Evolutionary conservation across 2,888 invertebrate genomes (phyloP).

Genomic region (Ryuthela nishihirai): DNA sequence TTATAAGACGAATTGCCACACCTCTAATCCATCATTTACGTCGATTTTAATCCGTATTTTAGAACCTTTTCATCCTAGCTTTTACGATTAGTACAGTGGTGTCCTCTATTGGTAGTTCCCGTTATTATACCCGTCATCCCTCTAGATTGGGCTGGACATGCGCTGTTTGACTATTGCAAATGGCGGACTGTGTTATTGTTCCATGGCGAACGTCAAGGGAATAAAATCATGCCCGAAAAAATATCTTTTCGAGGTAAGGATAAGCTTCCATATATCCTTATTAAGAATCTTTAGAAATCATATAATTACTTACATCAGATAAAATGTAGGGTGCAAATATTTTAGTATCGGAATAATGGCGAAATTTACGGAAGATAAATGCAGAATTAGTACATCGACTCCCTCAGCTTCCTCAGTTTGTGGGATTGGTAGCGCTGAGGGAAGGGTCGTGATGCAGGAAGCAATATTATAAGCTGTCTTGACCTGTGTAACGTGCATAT

Average conservation of each 20-base stretch:
- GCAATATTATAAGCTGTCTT: conserved; percentile 22
- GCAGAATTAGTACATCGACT: conserved; percentile 37
- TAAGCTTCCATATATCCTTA: not conserved
- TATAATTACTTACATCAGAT: no score
- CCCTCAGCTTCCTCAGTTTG: conserved; percentile 35
- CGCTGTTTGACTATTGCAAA: conserved; percentile 71
- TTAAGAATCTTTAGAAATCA: not conserved
- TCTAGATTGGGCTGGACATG: conserved; percentile 47
- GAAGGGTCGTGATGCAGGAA: conserved; percentile 29
- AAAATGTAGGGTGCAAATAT: no score
- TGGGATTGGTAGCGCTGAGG: conserved; percentile 34
- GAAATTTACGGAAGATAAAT: conserved; percentile 22
- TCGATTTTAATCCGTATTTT: no score
- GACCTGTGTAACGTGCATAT: conserved; percentile 5
- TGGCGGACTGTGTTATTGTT: conserved; percentile 99
- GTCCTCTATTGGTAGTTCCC: conserved; percentile 27
- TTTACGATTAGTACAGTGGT: no score
- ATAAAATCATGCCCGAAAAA: conserved; percentile 55
- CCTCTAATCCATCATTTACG: not conserved
- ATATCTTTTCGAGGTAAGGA: conserved; percentile 54
- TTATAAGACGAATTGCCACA: not conserved
- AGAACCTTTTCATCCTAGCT: no score
- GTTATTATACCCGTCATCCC: conserved; percentile 36
- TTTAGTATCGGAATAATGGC: not conserved
- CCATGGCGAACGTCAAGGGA: conserved; percentile 68